A percentile compares a stretch with the other conserved stretches of the same genome.
phyloP scores from a whole-genome alignment of 2,888 invertebrate genomes.

The Phortica okadai region DNA sequence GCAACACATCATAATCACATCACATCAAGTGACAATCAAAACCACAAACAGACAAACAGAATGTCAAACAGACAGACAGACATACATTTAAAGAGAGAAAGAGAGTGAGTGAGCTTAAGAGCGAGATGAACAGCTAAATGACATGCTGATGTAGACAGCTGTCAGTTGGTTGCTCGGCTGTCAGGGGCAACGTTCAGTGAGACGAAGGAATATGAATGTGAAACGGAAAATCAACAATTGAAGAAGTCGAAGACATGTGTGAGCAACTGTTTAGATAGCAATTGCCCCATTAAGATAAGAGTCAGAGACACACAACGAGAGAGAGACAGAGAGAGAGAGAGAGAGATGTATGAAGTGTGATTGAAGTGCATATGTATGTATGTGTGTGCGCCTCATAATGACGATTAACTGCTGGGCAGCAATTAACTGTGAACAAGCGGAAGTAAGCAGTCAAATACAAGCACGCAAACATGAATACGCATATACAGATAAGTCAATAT shows the following conservation, averaged over 20 bases:
- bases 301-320: too few species aligned
- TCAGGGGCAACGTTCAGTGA: too few species aligned
- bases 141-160: background rate
- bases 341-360: too few species aligned
- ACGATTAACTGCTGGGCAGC: constrained; percentile 63
- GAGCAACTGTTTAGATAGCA: background rate
- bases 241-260: background rate
- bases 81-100: background rate
- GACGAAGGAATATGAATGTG: background rate
- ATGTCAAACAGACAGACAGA: background rate
- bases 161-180: background rate
- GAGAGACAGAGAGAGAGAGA: too few species aligned
- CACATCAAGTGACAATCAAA: constrained; percentile 69
- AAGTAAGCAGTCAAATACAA: constrained; percentile 45
- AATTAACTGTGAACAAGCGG: constrained; percentile 64
- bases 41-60: constrained; percentile 61
- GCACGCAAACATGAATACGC: background rate
- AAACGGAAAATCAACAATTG: background rate
- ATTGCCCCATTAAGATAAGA: too few species aligned
- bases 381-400: constrained; percentile 38
- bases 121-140: background rate
- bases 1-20: constrained; percentile 62
- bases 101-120: background rate
- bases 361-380: background rate
- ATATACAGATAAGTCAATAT: background rate